These are phyloP conservation scores for Rhinolophus ferrumequinum DNA, from an alignment of 2,113 vertebrate species.

Conservation along the genomic window DNA sequence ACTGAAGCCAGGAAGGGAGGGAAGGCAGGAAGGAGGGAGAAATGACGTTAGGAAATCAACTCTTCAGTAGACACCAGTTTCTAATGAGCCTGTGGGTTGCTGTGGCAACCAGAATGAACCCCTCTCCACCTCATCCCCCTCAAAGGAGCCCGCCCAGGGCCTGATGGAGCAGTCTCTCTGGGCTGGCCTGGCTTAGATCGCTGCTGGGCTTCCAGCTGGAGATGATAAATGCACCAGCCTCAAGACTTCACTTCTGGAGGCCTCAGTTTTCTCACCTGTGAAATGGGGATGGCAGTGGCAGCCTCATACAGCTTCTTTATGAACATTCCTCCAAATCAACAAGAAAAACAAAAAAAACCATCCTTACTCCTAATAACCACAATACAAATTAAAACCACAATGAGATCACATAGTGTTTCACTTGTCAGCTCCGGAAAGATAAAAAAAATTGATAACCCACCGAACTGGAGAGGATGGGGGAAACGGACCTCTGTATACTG, in stretches of 20 bases:
- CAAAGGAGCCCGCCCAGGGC: fast-evolving
- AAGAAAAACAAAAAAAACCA: not conserved
- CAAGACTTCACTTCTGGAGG: not conserved
- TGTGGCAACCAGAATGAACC: not conserved
- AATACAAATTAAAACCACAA: not conserved
- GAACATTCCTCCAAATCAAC: too few species aligned
- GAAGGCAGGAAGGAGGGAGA: not conserved
- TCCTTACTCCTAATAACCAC: not conserved
- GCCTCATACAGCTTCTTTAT: not conserved
- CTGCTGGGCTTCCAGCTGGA: not conserved
- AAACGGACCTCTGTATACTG: not conserved
- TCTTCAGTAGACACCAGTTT: conserved; percentile 35
- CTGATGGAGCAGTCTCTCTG: fast-evolving
- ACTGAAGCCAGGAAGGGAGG: not conserved
- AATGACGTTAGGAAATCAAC: not conserved
- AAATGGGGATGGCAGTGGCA: not conserved
- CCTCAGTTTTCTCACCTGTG: not conserved
- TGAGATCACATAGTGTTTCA: fast-evolving
- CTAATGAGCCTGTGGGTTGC: conserved; percentile 49
- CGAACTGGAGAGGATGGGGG: not conserved
- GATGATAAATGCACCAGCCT: fast-evolving
- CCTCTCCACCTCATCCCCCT: fast-evolving
- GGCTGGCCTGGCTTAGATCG: not conserved
- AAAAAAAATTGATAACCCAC: fast-evolving
- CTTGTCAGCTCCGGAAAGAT: not conserved